These are phyloP conservation scores for Ciona savignyi DNA, from an alignment of 23 tunicate genomes.

Conservation along the genomic window DNA sequence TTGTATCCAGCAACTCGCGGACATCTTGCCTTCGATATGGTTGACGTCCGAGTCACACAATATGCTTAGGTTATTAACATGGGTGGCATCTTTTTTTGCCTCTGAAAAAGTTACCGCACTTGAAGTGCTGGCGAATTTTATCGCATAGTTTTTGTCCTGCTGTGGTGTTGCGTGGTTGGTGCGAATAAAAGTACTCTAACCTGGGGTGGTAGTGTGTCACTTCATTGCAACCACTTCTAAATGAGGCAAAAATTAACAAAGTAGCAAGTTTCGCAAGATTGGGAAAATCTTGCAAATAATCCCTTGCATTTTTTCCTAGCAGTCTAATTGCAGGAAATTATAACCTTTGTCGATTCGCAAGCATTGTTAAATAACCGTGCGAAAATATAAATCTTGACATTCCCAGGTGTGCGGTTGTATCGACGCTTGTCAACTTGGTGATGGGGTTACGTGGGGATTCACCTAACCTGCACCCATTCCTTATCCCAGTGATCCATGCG, in stretches of 20 bases:
- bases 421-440: slow-evolving; percentile 36
- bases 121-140: too few relatives aligned
- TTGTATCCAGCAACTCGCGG: slow-evolving; percentile 29
- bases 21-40: slow-evolving; percentile 56
- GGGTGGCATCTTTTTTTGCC: too few relatives aligned
- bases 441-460: slow-evolving; percentile 18
- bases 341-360: background rate
- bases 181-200: too few relatives aligned
- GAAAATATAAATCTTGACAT: background rate
- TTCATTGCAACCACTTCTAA: too few relatives aligned
- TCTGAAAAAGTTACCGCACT: too few relatives aligned
- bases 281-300: background rate
- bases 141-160: too few relatives aligned
- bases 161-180: too few relatives aligned
- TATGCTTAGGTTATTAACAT: slow-evolving; percentile 78
- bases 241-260: too few relatives aligned
- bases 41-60: slow-evolving; percentile 51
- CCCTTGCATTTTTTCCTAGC: background rate
- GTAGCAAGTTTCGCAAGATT: background rate
- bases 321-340: too few relatives aligned
- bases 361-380: background rate
- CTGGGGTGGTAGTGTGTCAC: too few relatives aligned
- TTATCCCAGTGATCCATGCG: slow-evolving; percentile 28
- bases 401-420: slow-evolving; percentile 48
- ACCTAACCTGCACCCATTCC: slow-evolving; percentile 5